phyloP scores from a whole-genome alignment of 2,888 invertebrate genomes.

The Drosophila buzzatii region DNA sequence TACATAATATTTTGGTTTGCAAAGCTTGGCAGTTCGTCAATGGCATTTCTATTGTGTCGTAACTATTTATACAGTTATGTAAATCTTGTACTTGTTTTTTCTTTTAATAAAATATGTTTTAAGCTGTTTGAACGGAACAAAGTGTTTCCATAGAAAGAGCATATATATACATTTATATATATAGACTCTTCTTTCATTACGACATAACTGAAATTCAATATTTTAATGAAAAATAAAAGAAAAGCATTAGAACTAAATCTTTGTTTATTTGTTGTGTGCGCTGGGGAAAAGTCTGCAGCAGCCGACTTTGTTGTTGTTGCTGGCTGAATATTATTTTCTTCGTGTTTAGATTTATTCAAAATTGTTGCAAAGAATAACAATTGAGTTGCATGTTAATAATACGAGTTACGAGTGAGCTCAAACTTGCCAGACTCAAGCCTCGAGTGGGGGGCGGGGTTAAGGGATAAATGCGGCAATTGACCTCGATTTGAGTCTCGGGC shows the following conservation, averaged over 20 bases:
- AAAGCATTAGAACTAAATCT: background rate
- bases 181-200: background rate
- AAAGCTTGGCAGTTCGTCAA: background rate
- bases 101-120: background rate
- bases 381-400: constrained; percentile 10
- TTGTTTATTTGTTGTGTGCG: background rate
- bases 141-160: too few relatives aligned
- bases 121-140: background rate
- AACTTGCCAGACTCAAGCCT: background rate
- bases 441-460: background rate
- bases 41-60: background rate
- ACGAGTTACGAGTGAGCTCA: constrained; percentile 1
- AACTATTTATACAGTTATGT: background rate
- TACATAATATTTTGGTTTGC: background rate
- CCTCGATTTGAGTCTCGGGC: background rate
- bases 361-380: constrained; percentile 3
- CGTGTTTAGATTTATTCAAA: background rate
- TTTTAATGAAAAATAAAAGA: constrained; percentile 3
- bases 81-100: background rate
- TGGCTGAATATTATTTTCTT: background rate
- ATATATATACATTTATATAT: too few relatives aligned
- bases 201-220: background rate
- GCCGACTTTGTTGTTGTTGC: constrained; percentile 1
- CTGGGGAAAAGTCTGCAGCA: background rate
- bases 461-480: background rate